A percentile compares a stretch with the other conserved stretches of the same genome.
phyloP scores from a whole-genome alignment of 2,888 invertebrate genomes.

The Volucella bombylans region DNA sequence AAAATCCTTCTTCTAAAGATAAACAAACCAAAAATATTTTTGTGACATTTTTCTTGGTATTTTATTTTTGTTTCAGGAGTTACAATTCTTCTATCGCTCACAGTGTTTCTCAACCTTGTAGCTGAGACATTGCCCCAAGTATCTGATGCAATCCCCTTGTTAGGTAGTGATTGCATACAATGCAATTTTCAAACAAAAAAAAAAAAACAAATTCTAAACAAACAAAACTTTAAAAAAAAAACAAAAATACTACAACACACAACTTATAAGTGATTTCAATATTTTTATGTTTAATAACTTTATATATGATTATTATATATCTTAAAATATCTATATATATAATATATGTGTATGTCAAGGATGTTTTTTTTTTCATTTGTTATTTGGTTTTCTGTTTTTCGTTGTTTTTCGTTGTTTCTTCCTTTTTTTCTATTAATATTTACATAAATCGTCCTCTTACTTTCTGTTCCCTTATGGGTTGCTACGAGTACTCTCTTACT shows the following conservation, averaged over 20 bases:
- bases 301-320: slow-evolving; percentile 58
- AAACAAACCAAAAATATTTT: slow-evolving; percentile 40
- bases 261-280: slow-evolving; percentile 51
- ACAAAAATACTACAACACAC: slow-evolving; percentile 41
- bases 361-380: slow-evolving; percentile 62
- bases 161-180: slow-evolving; percentile 90
- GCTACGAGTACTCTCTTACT: slow-evolving; percentile 10
- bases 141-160: slow-evolving; percentile 99
- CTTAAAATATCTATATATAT: slow-evolving; percentile 62
- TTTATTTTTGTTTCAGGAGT: slow-evolving; percentile 91
- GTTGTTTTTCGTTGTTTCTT: slow-evolving; percentile 32
- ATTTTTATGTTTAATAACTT: slow-evolving; percentile 55
- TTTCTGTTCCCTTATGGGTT: slow-evolving; percentile 56
- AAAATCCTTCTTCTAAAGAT: slow-evolving; percentile 13
- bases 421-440: neutral
- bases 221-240: slow-evolving; percentile 38
- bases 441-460: too few species aligned
- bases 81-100: slow-evolving; percentile 99
- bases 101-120: slow-evolving; percentile 99
- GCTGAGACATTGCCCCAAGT: slow-evolving; percentile 99
- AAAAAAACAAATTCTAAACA: slow-evolving; percentile 58
- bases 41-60: slow-evolving; percentile 73
- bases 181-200: slow-evolving; percentile 81
- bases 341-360: slow-evolving; percentile 72
- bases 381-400: slow-evolving; percentile 42